Percentiles rank a stretch among this genome's conserved stretches.
Evolutionary conservation across 2,113 vertebrate species (phyloP).

Genomic region (Rhinopomastus cyanomelas): DNA sequence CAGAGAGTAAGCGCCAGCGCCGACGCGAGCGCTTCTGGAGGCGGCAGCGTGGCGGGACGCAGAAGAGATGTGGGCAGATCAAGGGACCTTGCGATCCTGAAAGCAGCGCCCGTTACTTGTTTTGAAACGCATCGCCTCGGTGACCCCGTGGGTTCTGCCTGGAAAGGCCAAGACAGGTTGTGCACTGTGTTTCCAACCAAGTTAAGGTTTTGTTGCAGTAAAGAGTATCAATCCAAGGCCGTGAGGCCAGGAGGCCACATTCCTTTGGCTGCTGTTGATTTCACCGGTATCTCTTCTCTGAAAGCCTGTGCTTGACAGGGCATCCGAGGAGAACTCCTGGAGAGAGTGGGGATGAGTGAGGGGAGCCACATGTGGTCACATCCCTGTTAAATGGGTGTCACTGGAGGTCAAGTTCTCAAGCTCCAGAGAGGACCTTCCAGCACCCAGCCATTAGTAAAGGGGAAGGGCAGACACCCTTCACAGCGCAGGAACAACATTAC

Average conservation of each 20-base stretch:
- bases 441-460: slow-evolving; percentile 25
- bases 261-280: slow-evolving; percentile 46
- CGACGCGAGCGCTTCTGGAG: background rate
- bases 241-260: slow-evolving; percentile 58
- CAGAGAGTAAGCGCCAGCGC: background rate
- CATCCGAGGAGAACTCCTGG: slow-evolving; percentile 16
- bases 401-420: slow-evolving; percentile 59
- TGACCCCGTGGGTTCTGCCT: slow-evolving; percentile 48
- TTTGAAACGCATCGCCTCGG: slow-evolving; percentile 47
- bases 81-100: slow-evolving; percentile 46
- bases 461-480: slow-evolving; percentile 26
- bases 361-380: background rate
- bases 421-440: slow-evolving; percentile 24
- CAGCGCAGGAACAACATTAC: slow-evolving; percentile 37
- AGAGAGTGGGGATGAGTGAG: slow-evolving; percentile 34
- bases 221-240: slow-evolving; percentile 54
- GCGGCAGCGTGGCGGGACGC: background rate
- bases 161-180: slow-evolving; percentile 57
- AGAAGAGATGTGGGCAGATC: slow-evolving; percentile 38
- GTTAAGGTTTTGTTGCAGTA: slow-evolving; percentile 61
- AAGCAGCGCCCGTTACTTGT: slow-evolving; percentile 7
- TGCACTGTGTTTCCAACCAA: slow-evolving; percentile 2
- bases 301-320: slow-evolving; percentile 28
- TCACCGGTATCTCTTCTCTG: slow-evolving; percentile 50
- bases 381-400: background rate